Conservation (phyloP, 2,797 vertebrate genomes). For the Craterocephalus amniculus region DNA sequence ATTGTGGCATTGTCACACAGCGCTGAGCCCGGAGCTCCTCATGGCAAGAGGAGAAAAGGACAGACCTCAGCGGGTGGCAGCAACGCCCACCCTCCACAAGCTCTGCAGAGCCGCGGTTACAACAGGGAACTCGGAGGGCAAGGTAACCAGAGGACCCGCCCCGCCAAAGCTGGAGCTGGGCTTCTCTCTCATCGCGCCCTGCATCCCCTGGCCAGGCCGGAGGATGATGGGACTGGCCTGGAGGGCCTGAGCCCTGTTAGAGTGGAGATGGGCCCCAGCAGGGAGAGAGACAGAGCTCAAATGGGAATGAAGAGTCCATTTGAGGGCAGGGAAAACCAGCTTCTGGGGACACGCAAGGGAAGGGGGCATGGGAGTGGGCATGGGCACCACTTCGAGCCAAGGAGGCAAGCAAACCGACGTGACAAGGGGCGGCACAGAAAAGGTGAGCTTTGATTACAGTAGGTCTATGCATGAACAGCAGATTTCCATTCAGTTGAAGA, state of each 20-base stretch:
- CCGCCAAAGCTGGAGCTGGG: slow-evolving; percentile 64
- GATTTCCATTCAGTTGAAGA: neutral
- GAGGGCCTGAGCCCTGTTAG: slow-evolving; percentile 79
- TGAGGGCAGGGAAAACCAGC: slow-evolving; percentile 80
- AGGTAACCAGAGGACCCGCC: slow-evolving; percentile 75
- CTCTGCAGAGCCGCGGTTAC: slow-evolving; percentile 69
- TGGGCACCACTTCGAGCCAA: slow-evolving; percentile 78
- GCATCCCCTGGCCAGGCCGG: slow-evolving; percentile 59
- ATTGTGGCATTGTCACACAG: slow-evolving; percentile 58
- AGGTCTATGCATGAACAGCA: neutral
- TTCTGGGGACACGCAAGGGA: slow-evolving; percentile 81
- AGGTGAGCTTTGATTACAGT: slow-evolving; percentile 83
- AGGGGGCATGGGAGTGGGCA: slow-evolving; percentile 78
- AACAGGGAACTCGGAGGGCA: slow-evolving; percentile 72
- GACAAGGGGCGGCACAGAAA: slow-evolving; percentile 85
- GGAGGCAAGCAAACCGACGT: slow-evolving; percentile 82
- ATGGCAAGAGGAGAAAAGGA: slow-evolving; percentile 66
- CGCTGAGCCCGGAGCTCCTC: slow-evolving; percentile 62
- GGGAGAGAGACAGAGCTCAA: slow-evolving; percentile 73
- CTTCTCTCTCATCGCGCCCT: slow-evolving; percentile 66
- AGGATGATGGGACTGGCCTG: slow-evolving; percentile 76
- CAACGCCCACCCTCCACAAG: slow-evolving; percentile 76
- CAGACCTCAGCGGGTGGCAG: slow-evolving; percentile 52
- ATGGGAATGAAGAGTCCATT: slow-evolving; percentile 73
- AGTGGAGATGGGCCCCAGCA: slow-evolving; percentile 74